Evolutionary conservation across 2,888 invertebrate genomes (phyloP).

Genomic region (Priapulus caudatus): DNA sequence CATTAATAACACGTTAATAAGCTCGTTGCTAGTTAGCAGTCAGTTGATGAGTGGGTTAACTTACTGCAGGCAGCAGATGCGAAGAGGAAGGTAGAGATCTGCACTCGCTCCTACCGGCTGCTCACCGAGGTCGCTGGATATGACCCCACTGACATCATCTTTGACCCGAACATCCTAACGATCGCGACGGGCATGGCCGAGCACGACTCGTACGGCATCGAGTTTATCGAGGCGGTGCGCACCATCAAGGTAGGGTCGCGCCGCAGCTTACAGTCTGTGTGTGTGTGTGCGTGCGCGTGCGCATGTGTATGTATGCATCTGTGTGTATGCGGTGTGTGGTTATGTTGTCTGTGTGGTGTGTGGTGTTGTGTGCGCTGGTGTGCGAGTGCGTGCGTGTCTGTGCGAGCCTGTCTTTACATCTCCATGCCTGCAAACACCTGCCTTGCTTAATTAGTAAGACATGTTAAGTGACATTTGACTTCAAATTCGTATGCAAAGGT

Average conservation of each 20-base stretch:
- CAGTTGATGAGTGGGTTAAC: no score
- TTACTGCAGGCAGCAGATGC: slow-evolving; percentile 42
- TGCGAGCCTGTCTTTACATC: no score
- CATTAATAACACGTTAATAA: no score
- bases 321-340: no score
- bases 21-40: no score
- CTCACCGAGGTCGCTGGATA: slow-evolving; percentile 44
- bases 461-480: no score
- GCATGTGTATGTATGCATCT: slow-evolving; percentile 9
- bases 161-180: slow-evolving; percentile 49
- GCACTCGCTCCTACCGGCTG: slow-evolving; percentile 44
- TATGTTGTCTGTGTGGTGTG: no score
- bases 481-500: no score
- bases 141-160: slow-evolving; percentile 47
- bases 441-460: no score
- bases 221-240: slow-evolving; percentile 44
- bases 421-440: no score
- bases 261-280: neutral
- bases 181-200: slow-evolving; percentile 50
- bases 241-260: slow-evolving; percentile 41
- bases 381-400: no score
- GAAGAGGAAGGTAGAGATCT: slow-evolving; percentile 45
- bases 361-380: no score
- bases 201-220: slow-evolving; percentile 45
- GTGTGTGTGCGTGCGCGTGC: slow-evolving; percentile 9